phyloP scores from a whole-genome alignment of 2,888 invertebrate species.

The Trachelus troglodyta region DNA sequence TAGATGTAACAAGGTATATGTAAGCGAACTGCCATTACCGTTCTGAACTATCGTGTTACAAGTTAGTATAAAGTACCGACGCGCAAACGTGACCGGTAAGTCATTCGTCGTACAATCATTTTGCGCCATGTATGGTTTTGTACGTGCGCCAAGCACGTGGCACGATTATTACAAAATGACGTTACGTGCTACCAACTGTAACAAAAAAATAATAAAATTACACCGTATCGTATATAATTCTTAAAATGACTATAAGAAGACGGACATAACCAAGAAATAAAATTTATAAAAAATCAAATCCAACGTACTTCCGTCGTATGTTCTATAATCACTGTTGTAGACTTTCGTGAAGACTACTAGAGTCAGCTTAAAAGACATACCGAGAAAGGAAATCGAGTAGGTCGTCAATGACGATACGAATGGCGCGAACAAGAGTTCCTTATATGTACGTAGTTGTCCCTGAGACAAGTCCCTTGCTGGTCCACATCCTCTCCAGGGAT shows the following conservation, averaged over 20 bases:
- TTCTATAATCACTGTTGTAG: neutral
- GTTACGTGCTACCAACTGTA: neutral
- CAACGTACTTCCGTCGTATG: neutral
- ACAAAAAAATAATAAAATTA: neutral
- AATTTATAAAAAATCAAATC: neutral
- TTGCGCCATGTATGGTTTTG: constrained; percentile 1
- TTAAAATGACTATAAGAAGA: neutral
- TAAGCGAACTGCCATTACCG: neutral
- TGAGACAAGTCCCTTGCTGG: neutral
- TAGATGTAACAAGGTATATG: neutral
- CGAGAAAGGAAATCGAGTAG: neutral
- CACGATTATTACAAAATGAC: neutral
- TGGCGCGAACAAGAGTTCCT: neutral
- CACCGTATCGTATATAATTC: neutral
- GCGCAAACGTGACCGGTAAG: constrained; percentile 2
- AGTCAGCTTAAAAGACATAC: neutral
- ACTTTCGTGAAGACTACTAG: neutral
- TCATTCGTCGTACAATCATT: neutral
- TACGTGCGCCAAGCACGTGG: neutral
- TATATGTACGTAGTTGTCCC: neutral
- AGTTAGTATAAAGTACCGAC: constrained; percentile 4
- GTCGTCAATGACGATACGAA: constrained; percentile 3
- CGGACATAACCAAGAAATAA: neutral
- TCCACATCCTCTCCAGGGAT: neutral
- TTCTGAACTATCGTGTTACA: constrained; percentile 1